phyloP scores from a whole-genome alignment of 2,797 vertebrate genomes.

The Poecilia wingei region DNA sequence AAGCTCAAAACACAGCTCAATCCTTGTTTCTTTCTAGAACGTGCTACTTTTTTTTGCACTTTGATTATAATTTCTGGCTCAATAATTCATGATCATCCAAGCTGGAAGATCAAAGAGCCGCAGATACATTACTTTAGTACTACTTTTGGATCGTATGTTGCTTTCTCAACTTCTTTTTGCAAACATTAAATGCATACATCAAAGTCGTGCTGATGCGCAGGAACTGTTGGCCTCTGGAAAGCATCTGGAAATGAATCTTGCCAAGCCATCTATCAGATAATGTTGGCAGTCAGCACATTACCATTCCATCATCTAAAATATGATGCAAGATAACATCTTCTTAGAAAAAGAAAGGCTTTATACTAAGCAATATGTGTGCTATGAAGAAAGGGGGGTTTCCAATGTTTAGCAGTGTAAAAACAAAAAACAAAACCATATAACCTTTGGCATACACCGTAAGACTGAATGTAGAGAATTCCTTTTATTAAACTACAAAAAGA shows the following conservation, averaged over 20 bases:
- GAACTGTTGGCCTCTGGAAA: slow-evolving; percentile 40
- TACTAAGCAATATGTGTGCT: slow-evolving; percentile 10
- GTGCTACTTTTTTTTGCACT: slow-evolving; percentile 11
- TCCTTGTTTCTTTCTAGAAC: slow-evolving; percentile 17
- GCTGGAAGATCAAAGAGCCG: not conserved
- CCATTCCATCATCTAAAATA: slow-evolving; percentile 34
- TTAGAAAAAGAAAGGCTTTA: slow-evolving; percentile 10
- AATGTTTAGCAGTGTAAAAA: slow-evolving; percentile 2
- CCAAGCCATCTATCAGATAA: slow-evolving; percentile 40
- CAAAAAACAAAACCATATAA: not conserved
- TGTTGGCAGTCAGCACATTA: slow-evolving; percentile 58
- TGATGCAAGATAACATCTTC: slow-evolving; percentile 10
- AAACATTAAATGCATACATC: slow-evolving; percentile 2
- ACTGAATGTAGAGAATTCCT: slow-evolving; percentile 25
- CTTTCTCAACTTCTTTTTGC: slow-evolving; percentile 14
- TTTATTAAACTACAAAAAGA: slow-evolving; percentile 33
- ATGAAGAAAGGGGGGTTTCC: not conserved
- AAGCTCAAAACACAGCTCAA: slow-evolving; percentile 22
- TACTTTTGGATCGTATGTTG: slow-evolving; percentile 1
- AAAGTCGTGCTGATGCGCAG: slow-evolving; percentile 14
- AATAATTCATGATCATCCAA: slow-evolving; percentile 39
- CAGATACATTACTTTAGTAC: not conserved
- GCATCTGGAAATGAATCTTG: slow-evolving; percentile 53
- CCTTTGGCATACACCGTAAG: slow-evolving; percentile 4
- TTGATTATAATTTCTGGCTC: slow-evolving; percentile 9